Evolutionary conservation across 2,113 vertebrate genomes (phyloP), one percentile per base, ranked within the genome.

Genomic region (Porphyrio hochstetteri): DNA sequence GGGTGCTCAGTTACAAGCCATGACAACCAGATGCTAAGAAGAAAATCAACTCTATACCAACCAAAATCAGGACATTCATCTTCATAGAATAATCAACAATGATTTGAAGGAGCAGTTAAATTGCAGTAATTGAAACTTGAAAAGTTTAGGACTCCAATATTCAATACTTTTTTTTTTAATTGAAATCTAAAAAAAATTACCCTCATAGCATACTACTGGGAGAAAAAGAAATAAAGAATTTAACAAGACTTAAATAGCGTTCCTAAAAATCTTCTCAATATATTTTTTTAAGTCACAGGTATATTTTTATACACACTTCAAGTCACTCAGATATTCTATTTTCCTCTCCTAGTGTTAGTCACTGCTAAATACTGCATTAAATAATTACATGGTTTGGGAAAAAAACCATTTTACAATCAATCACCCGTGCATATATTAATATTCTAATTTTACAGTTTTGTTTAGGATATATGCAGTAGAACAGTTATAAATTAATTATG

Each of bases 401-500:
- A 97, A 92, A 95, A 28, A 29, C 81, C 81, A 87, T 78, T 90
- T 86, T 90, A 88, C 83, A 94, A 97, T 92, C 83, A 94, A 97
- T 92, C 67, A 86, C 65, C 40, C 87, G 25, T 91, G 87, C 86
- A 96, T 93, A 94, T 53, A 94, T 96, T 95, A 97, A 96, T 93
- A 95, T 90, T 86, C 86, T 86, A 96, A 91, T 92, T 92, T 93
- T 95, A 93, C 90, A 93, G 70, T 91, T 92, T 95, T 96, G 89
- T 93, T 95, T 97, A 85, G 82, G 29, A 24, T 87, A 38, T 82
- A 59, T 83, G 86, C 63, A 42, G 74, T 63, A 88, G 75, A 92
- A 92, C 65, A 90, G 59, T 96, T 94, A 63, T 88, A 96, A 97
- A 92, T 95, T 97, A 97, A 90, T 95, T 72, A 94, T 64, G 69